phyloP scores from a whole-genome alignment of 2,888 invertebrate species.

The Conistra vaccinii region DNA sequence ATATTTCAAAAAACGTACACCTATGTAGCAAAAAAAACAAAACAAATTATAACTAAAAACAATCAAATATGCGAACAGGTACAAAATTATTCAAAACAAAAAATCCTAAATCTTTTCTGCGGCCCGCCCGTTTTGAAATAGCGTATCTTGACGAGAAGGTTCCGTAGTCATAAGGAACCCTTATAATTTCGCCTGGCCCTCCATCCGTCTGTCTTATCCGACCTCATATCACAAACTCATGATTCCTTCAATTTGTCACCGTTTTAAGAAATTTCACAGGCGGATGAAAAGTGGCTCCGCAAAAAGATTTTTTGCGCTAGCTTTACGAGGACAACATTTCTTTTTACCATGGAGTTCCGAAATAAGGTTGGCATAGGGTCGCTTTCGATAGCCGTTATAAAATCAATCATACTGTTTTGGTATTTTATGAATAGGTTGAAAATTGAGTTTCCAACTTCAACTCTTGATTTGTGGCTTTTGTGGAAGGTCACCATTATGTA shows the following conservation, averaged over 20 bases:
- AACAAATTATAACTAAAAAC: not conserved
- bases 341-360: constrained; percentile 32
- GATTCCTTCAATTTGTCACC: constrained; percentile 67
- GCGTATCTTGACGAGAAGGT: constrained; percentile 43
- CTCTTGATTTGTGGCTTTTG: constrained; percentile 51
- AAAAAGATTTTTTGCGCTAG: constrained; percentile 41
- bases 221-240: constrained; percentile 63
- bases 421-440: constrained; percentile 45
- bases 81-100: constrained; percentile 26
- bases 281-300: constrained; percentile 36
- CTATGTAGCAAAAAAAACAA: not conserved
- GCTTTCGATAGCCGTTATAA: constrained; percentile 32
- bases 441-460: constrained; percentile 53
- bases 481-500: constrained; percentile 31
- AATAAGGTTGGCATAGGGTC: not conserved
- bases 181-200: constrained; percentile 57
- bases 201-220: constrained; percentile 60
- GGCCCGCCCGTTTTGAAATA: not conserved
- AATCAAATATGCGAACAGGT: not conserved
- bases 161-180: constrained; percentile 45
- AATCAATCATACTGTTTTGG: constrained; percentile 46
- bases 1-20: not conserved
- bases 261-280: constrained; percentile 63
- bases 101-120: constrained; percentile 26
- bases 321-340: constrained; percentile 26